Conservation (phyloP, 2,797 vertebrate genomes). For the Sciurus carolinensis region DNA sequence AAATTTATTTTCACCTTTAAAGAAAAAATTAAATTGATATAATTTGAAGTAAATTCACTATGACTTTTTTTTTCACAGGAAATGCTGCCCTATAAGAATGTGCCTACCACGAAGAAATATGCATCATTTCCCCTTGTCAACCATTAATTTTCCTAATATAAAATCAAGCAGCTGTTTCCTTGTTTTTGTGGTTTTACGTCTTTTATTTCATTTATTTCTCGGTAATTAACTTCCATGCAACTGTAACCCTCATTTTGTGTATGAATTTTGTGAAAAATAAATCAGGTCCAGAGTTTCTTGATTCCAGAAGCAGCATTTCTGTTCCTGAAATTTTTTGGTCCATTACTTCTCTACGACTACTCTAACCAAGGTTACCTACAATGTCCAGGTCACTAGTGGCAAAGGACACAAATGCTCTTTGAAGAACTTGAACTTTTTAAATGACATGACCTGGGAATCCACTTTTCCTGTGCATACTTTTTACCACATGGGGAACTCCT, state of each 20-base stretch:
- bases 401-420: neutral
- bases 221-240: neutral
- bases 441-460: neutral
- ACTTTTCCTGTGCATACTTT: neutral
- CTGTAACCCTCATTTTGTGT: neutral
- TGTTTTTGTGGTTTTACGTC: neutral
- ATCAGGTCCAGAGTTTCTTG: neutral
- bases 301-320: neutral
- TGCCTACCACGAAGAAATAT: neutral
- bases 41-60: neutral
- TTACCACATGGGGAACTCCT: neutral
- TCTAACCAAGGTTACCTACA: neutral
- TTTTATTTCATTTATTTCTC: neutral
- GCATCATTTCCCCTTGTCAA: neutral
- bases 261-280: neutral
- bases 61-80: neutral
- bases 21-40: neutral
- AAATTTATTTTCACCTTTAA: neutral
- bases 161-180: neutral
- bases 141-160: neutral
- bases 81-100: neutral
- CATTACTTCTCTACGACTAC: neutral
- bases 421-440: neutral
- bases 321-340: neutral
- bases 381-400: neutral